Percentiles rank a stretch among this genome's conserved stretches.
Conservation (phyloP, 2,888 invertebrate genomes). For the Caenorhabditis panamensis region DNA sequence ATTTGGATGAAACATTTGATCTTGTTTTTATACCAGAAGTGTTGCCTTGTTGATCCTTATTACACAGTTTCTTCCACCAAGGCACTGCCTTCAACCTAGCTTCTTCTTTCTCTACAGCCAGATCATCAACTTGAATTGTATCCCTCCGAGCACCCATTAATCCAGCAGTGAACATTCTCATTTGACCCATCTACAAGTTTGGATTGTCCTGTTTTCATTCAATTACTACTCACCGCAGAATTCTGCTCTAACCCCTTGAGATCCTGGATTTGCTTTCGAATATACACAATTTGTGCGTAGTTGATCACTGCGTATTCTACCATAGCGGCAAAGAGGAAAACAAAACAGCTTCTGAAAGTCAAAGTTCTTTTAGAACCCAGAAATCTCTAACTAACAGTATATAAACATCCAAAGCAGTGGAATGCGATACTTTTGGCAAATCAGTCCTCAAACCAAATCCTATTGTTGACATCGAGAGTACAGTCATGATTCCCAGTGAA, state of each 20-base stretch:
- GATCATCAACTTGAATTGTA: slow-evolving; percentile 55
- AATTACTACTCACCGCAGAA: slow-evolving; percentile 61
- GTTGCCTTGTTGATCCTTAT: slow-evolving; percentile 53
- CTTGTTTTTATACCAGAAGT: slow-evolving; percentile 58
- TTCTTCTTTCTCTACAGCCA: slow-evolving; percentile 54
- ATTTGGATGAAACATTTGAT: too few species aligned
- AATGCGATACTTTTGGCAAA: slow-evolving; percentile 90
- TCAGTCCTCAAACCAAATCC: slow-evolving; percentile 87
- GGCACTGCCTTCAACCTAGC: slow-evolving; percentile 49
- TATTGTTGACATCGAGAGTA: slow-evolving; percentile 90
- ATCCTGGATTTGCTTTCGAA: slow-evolving; percentile 74
- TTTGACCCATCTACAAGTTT: slow-evolving; percentile 55
- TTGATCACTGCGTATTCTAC: slow-evolving; percentile 78
- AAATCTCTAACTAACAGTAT: slow-evolving; percentile 84
- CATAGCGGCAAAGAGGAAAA: slow-evolving; percentile 76
- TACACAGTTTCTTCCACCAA: slow-evolving; percentile 55
- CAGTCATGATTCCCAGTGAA: slow-evolving; percentile 89
- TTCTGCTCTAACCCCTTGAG: slow-evolving; percentile 73
- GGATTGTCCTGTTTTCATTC: neutral
- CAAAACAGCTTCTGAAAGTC: slow-evolving; percentile 72
- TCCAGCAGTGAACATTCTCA: slow-evolving; percentile 75
- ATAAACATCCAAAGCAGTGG: slow-evolving; percentile 90
- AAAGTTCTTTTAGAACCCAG: neutral
- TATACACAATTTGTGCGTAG: slow-evolving; percentile 76
- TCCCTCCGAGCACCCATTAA: slow-evolving; percentile 70